Evolutionary conservation across 1,140 invertebrate species (phyloP).

Genomic region (Hyposmocoma kahamanoa): DNA sequence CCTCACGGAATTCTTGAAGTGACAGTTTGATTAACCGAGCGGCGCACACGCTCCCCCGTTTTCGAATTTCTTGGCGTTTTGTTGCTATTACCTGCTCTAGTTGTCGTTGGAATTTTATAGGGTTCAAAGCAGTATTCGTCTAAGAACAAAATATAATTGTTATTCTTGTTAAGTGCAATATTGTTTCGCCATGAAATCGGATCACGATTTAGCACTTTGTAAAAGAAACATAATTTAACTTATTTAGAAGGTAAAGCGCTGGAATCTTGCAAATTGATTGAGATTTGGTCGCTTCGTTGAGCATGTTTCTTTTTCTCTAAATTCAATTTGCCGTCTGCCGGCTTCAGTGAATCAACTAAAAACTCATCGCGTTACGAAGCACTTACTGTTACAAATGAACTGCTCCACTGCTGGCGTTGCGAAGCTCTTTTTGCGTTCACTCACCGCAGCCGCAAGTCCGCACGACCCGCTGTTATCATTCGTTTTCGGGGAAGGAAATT

Average conservation of each 20-base stretch:
- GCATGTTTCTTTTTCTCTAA: constrained; percentile 47
- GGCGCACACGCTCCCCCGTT: constrained; percentile 57
- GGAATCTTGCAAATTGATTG: constrained; percentile 39
- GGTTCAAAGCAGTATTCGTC: background rate
- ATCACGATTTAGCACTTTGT: background rate
- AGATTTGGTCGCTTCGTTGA: constrained; percentile 45
- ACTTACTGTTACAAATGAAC: constrained; percentile 50
- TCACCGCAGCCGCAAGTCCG: constrained; percentile 37
- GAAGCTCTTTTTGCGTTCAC: constrained; percentile 14
- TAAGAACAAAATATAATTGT: background rate
- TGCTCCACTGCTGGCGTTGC: constrained; percentile 1
- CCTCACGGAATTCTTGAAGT: constrained; percentile 59
- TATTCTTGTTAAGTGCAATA: background rate
- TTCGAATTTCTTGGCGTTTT: constrained; percentile 57
- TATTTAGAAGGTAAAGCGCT: constrained; percentile 5
- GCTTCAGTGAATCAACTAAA: constrained; percentile 31
- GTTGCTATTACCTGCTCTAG: constrained; percentile 40
- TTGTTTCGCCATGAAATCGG: background rate
- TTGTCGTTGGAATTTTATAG: constrained; percentile 36
- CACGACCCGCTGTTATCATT: constrained; percentile 63
- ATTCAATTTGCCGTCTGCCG: constrained; percentile 38
- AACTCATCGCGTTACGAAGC: constrained; percentile 35
- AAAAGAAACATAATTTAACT: background rate
- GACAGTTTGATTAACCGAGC: constrained; percentile 72
- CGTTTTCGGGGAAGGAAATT: constrained; percentile 64